Evolutionary conservation across 2,113 vertebrate genomes (phyloP).

Genomic region (Clinocottus analis): DNA sequence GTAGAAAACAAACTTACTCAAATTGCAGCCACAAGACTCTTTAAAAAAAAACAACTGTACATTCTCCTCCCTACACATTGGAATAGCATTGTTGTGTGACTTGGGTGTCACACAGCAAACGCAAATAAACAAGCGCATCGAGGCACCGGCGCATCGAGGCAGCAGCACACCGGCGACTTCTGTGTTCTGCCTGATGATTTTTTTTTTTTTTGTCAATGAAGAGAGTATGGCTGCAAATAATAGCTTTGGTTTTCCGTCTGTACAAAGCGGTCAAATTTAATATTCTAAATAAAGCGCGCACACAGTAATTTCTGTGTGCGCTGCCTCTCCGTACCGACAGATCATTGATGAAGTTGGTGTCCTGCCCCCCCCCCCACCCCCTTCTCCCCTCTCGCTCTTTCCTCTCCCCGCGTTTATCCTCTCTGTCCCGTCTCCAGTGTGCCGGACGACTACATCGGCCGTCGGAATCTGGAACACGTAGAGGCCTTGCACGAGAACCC

Average conservation of each 20-base stretch:
- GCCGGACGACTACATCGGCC: conserved; percentile 88
- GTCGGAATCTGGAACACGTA: conserved; percentile 91
- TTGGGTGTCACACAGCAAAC: no score
- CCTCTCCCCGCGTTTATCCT: not conserved
- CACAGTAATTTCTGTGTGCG: not conserved
- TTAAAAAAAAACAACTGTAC: no score
- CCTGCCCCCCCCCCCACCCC: not conserved
- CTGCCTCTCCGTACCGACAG: not conserved
- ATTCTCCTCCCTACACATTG: no score
- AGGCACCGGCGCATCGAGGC: no score
- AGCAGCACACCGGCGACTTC: no score
- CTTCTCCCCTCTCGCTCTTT: not conserved
- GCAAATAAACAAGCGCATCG: no score
- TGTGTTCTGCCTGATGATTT: no score
- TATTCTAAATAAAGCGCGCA: not conserved
- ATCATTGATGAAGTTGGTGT: conserved; percentile 3
- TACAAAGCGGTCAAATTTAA: not conserved
- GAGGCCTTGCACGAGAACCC: conserved; percentile 93
- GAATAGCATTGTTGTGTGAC: no score
- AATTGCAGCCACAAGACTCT: no score
- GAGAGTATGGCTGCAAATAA: not conserved
- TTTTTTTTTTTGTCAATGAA: not conserved
- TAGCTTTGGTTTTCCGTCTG: not conserved
- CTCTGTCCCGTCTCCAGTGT: conserved; percentile 79
- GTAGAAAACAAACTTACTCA: not conserved